A percentile compares a stretch with the other conserved stretches of the same genome.
phyloP scores from a whole-genome alignment of 2,888 invertebrate genomes.

The Callyntrura guangdongensis region DNA sequence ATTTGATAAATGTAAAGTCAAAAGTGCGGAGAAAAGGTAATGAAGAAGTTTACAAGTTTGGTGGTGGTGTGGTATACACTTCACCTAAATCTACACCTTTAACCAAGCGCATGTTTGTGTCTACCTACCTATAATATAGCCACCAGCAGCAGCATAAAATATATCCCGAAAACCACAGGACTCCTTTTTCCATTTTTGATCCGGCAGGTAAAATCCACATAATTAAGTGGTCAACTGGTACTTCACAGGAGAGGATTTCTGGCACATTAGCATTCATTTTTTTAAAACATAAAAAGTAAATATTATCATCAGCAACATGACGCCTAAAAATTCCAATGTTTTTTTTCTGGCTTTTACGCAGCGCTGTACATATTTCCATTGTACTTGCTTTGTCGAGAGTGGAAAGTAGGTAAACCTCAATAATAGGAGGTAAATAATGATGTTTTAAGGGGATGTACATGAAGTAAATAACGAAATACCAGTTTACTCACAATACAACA shows the following conservation, averaged over 20 bases:
- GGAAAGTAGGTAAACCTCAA: neutral
- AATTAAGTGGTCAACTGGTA: slow-evolving; percentile 84
- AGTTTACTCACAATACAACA: neutral
- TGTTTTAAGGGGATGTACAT: slow-evolving; percentile 16
- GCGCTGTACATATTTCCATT: too few relatives aligned
- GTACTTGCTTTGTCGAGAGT: too few relatives aligned
- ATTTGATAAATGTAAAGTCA: slow-evolving; percentile 55
- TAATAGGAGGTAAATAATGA: neutral
- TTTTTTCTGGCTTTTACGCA: too few relatives aligned
- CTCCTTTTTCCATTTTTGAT: slow-evolving; percentile 54
- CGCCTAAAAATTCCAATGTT: slow-evolving; percentile 16
- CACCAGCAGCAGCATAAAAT: slow-evolving; percentile 53
- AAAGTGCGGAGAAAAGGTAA: slow-evolving; percentile 61
- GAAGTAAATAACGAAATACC: slow-evolving; percentile 4
- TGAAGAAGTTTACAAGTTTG: slow-evolving; percentile 55
- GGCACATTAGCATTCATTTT: slow-evolving; percentile 28
- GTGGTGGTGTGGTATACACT: slow-evolving; percentile 17
- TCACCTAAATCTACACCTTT: too few relatives aligned
- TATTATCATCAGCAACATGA: slow-evolving; percentile 54
- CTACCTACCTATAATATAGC: neutral
- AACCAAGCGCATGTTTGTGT: too few relatives aligned
- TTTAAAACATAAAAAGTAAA: slow-evolving; percentile 62
- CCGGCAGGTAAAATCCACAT: slow-evolving; percentile 84
- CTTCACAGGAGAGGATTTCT: slow-evolving; percentile 35
- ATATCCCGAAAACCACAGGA: slow-evolving; percentile 50